Percentiles rank a stretch among this genome's conserved stretches.
phyloP scores from a whole-genome alignment of 2,113 vertebrate species.

The Menura novaehollandiae region DNA sequence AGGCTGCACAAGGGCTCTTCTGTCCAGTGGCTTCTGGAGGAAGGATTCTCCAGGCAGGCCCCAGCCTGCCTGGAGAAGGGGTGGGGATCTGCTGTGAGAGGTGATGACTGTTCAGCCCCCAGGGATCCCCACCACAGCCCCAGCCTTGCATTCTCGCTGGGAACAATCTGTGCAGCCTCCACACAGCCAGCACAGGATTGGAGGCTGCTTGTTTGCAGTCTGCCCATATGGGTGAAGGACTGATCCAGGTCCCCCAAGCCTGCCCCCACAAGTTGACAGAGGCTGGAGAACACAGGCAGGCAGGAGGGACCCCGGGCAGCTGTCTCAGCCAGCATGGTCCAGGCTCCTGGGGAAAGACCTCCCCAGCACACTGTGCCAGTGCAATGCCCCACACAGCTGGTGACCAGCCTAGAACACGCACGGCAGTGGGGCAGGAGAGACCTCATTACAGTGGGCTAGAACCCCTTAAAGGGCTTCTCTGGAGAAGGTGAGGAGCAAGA shows the following conservation, averaged over 20 bases:
- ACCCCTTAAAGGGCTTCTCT: not conserved
- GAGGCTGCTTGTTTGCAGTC: not conserved
- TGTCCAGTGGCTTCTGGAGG: not conserved
- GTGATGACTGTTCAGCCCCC: not conserved
- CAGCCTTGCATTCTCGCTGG: not conserved
- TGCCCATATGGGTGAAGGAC: not conserved
- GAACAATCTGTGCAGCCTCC: rapidly evolving
- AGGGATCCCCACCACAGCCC: not conserved
- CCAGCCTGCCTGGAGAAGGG: not conserved
- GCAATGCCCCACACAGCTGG: rapidly evolving
- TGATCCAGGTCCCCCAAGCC: not conserved
- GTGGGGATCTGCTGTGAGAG: not conserved
- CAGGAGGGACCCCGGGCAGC: not conserved
- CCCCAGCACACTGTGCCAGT: not conserved
- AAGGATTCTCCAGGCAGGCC: not conserved
- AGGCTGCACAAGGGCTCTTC: not conserved
- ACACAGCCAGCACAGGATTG: not conserved
- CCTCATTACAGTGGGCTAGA: too few relatives aligned
- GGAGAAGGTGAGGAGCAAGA: not conserved
- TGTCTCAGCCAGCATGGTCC: not conserved
- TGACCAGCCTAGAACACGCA: not conserved
- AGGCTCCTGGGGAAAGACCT: not conserved
- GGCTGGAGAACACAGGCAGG: not conserved
- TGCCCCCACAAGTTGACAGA: not conserved
- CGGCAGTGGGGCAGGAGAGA: not conserved